phyloP scores from a whole-genome alignment of 2,113 vertebrate species.

The Pseudorectes ferrugineus region DNA sequence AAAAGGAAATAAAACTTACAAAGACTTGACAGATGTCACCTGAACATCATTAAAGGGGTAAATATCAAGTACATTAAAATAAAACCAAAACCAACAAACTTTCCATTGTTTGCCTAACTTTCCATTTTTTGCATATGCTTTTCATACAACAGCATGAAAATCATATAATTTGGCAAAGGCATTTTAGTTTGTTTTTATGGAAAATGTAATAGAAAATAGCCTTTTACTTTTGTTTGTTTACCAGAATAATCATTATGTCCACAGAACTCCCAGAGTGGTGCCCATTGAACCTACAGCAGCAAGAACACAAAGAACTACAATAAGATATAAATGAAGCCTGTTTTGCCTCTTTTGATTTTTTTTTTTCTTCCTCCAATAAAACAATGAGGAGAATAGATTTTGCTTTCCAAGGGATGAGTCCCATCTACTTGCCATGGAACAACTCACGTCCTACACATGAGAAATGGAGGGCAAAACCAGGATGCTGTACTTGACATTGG shows the following conservation, averaged over 20 bases:
- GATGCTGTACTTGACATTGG: not conserved
- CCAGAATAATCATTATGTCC: not conserved
- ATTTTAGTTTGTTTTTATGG: not conserved
- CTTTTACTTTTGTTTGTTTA: not conserved
- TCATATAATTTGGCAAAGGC: not conserved
- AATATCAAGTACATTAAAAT: slow-evolving; percentile 8
- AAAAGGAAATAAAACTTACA: not conserved
- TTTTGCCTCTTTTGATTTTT: not conserved
- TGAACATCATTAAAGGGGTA: not conserved
- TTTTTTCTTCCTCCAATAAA: not conserved
- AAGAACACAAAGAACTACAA: not conserved
- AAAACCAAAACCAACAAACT: not conserved
- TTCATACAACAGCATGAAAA: not conserved
- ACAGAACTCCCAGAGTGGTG: not conserved
- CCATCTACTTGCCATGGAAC: not conserved
- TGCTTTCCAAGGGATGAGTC: not conserved
- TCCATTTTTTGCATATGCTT: not conserved
- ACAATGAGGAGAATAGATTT: not conserved
- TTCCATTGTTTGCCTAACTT: not conserved
- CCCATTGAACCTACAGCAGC: not conserved
- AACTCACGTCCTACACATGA: not conserved
- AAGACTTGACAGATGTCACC: not conserved
- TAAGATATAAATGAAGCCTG: not conserved
- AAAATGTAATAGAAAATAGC: not conserved
- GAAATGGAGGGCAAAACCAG: not conserved